Evolutionary conservation across 2,888 invertebrate genomes (phyloP).

Genomic region (Cryptophagus acutangulus): DNA sequence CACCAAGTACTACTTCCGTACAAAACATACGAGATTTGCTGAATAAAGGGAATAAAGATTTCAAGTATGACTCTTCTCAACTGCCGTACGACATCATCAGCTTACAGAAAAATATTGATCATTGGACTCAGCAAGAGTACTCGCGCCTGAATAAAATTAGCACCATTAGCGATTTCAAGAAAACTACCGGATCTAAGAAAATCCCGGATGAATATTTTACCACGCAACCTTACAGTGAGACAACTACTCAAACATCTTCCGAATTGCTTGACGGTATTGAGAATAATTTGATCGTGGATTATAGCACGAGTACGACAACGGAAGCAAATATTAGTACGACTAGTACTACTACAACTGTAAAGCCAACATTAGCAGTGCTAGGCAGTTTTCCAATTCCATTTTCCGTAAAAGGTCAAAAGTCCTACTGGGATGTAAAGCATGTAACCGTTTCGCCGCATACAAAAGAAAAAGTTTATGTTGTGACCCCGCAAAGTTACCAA

Average conservation of each 20-base stretch:
- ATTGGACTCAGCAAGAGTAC: constrained; percentile 77
- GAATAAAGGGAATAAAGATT: constrained; percentile 33
- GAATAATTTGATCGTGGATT: constrained; percentile 33
- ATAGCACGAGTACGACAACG: constrained; percentile 12
- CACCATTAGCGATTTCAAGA: constrained; percentile 43
- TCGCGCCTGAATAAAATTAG: constrained; percentile 46
- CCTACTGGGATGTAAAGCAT: constrained; percentile 63
- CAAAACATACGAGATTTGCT: constrained; percentile 53
- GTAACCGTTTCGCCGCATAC: constrained; percentile 71
- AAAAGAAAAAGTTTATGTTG: constrained; percentile 76
- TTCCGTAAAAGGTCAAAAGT: constrained; percentile 40
- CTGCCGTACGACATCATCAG: constrained; percentile 66
- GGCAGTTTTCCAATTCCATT: constrained; percentile 48
- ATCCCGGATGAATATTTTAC: constrained; percentile 75
- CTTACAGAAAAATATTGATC: constrained; percentile 77
- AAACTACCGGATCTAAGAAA: constrained; percentile 66
- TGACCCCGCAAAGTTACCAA: constrained; percentile 66
- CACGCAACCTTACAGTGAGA: constrained; percentile 48
- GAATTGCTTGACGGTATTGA: constrained; percentile 32
- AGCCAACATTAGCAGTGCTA: constrained; percentile 26
- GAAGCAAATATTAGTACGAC: constrained; percentile 19
- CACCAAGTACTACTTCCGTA: constrained; percentile 35
- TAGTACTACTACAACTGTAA: constrained; percentile 20
- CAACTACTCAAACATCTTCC: constrained; percentile 20
- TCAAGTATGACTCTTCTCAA: constrained; percentile 39